phyloP scores from a whole-genome alignment of 2,113 vertebrate species.

The Tragelaphus imberbis region DNA sequence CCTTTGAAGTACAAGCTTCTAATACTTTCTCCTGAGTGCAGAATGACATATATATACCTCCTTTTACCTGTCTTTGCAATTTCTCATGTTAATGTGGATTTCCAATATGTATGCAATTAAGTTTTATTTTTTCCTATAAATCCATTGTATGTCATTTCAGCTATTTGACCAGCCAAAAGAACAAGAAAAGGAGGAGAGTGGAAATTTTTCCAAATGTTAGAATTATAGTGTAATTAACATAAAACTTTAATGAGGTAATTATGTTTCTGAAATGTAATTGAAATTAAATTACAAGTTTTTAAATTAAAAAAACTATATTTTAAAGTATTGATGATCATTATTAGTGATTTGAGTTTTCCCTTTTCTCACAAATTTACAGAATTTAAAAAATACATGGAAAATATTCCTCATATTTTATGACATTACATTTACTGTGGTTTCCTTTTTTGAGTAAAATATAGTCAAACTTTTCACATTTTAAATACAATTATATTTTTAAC shows the following conservation, averaged over 20 bases:
- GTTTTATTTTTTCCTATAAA: neutral
- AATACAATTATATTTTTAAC: neutral
- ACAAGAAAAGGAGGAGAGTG: neutral
- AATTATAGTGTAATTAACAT: neutral
- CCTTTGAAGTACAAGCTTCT: neutral
- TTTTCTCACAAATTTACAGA: neutral
- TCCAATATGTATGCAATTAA: neutral
- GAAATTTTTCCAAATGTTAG: neutral
- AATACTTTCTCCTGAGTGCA: neutral
- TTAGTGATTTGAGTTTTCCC: constrained; percentile 11
- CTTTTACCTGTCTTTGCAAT: neutral
- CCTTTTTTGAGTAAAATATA: neutral
- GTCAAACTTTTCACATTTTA: neutral
- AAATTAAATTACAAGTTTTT: neutral
- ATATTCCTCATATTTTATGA: neutral
- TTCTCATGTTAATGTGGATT: neutral
- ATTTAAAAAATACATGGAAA: neutral
- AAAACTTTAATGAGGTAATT: neutral
- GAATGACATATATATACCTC: neutral
- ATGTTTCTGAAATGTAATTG: neutral
- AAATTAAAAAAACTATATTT: neutral
- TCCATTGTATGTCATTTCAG: neutral
- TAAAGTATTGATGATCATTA: neutral
- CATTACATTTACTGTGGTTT: neutral
- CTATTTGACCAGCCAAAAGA: neutral